These are phyloP conservation scores for Mylabris phalerata DNA, from an alignment of 1,140 invertebrate genomes.

Conservation along the genomic window DNA sequence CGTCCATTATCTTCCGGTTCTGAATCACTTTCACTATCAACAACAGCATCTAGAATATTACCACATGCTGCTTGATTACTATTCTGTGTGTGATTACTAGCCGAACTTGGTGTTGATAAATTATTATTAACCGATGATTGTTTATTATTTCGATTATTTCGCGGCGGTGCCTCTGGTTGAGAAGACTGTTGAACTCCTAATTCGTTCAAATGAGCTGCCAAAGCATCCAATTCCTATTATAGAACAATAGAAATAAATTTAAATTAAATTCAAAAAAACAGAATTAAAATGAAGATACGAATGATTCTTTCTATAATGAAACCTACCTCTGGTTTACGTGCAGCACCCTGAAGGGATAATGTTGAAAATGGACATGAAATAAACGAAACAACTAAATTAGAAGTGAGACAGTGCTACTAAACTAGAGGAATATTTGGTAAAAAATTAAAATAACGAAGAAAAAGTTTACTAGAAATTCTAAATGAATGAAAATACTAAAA, in stretches of 20 bases:
- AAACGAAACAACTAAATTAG: slow-evolving; percentile 41
- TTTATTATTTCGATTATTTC: slow-evolving; percentile 44
- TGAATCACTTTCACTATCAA: slow-evolving; percentile 59
- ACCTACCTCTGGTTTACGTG: slow-evolving; percentile 78
- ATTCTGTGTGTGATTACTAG: slow-evolving; percentile 25
- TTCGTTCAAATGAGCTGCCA: slow-evolving; percentile 90
- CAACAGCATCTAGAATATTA: slow-evolving; percentile 50
- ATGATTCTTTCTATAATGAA: background rate
- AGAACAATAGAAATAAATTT: background rate
- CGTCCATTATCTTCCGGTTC: slow-evolving; percentile 60
- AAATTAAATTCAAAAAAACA: slow-evolving; percentile 8
- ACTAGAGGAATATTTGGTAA: slow-evolving; percentile 14
- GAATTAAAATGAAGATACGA: background rate
- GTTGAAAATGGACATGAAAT: slow-evolving; percentile 42
- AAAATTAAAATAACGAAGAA: slow-evolving; percentile 4
- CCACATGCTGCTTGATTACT: slow-evolving; percentile 29
- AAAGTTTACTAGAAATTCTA: too few relatives aligned
- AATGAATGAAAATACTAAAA: slow-evolving; percentile 14
- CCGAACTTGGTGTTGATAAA: slow-evolving; percentile 28
- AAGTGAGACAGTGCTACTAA: slow-evolving; percentile 29
- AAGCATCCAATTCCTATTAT: slow-evolving; percentile 78
- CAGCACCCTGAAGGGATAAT: slow-evolving; percentile 50
- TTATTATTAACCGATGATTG: slow-evolving; percentile 35
- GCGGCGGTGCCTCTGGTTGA: slow-evolving; percentile 52
- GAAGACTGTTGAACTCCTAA: slow-evolving; percentile 62